Evolutionary conservation across 2,113 vertebrate genomes (phyloP), one percentile per base, ranked within the genome.

Genomic region (Heterotilapia buettikoferi): DNA sequence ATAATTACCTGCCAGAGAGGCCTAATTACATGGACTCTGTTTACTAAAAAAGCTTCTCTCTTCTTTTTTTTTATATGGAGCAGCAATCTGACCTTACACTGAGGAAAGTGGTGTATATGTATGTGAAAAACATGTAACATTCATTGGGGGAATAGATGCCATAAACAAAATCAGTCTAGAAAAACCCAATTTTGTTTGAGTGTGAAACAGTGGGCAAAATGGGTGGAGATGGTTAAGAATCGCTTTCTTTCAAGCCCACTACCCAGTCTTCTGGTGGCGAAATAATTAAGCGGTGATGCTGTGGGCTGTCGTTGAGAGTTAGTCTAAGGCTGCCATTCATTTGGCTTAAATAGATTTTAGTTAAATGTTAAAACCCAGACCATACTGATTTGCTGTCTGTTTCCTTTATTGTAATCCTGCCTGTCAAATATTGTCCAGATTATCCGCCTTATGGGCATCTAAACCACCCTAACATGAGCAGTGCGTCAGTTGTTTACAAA

Each of bases 261-360:
- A 83, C 89, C 92, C 91, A 93, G 91, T 90, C 88, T 82, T 90
- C 82, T 89, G 82, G 76, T 92, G 82, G 84, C 9, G 2, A 91
- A 91, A 90, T 87, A 68, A 89, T 91, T 85, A 86, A 76, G 53
- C 56, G 26, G 80, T 89, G 90, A 88, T 1, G 31, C 81, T 87
- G 56, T 68, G 59, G 89, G 83, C 73, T 92, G 88, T 90, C 78
- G 83, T 92, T 79, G 29, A 83, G 53, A 53, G 71, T 47, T 52
- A 73, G 84, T 86, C 45, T 19, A 82, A 92, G 88, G 83, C 88
- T 78, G 82, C 84, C 79, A 91, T 57, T 63, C 47, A 53, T 86
- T 91, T 88, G 76, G 86, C 45, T 91, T 83, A 84, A 88, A 88
- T 83, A 86, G 84, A 88, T 90, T 78, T 86, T 54, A 86, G 76